phyloP scores from a whole-genome alignment of 2,113 vertebrate species.

The Macquaria australasica region DNA sequence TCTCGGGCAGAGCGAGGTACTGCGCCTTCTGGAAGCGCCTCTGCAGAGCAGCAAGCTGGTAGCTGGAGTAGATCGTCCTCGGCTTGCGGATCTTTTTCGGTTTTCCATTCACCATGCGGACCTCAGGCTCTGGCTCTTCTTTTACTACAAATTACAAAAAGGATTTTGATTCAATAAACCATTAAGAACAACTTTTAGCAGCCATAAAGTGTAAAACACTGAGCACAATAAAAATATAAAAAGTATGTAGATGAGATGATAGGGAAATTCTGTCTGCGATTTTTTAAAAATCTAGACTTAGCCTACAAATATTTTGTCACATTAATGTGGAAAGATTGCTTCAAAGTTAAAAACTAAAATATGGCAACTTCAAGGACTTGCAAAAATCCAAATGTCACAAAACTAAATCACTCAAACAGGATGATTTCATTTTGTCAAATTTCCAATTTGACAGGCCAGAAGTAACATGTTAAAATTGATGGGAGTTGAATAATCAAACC shows the following conservation, averaged over 20 bases:
- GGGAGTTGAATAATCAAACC: conserved; percentile 39
- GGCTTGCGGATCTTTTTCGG: conserved; percentile 99
- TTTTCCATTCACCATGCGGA: conserved; percentile 99
- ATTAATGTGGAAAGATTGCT: not conserved
- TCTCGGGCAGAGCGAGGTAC: conserved; percentile 95
- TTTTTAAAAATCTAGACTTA: not conserved
- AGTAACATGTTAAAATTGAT: not conserved
- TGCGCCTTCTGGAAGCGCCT: conserved; percentile 98
- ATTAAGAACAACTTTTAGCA: not conserved
- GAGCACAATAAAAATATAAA: not conserved
- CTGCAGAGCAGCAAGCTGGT: conserved; percentile 97
- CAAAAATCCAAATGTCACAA: not conserved
- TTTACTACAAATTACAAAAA: conserved; percentile 85
- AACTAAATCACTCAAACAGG: not conserved
- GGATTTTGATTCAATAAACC: not conserved
- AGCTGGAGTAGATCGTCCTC: conserved; percentile 98
- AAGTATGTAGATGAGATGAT: not conserved
- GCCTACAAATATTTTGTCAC: not conserved
- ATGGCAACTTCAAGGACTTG: not conserved
- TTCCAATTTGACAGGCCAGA: not conserved
- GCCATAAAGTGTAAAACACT: not conserved
- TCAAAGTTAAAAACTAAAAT: not conserved
- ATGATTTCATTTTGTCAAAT: not conserved
- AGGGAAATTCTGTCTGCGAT: not conserved
- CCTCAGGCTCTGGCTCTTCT: conserved; percentile 96